These are phyloP conservation scores for Nemotelus nigrinus DNA, from an alignment of 2,888 invertebrate species.

Conservation along the genomic window DNA sequence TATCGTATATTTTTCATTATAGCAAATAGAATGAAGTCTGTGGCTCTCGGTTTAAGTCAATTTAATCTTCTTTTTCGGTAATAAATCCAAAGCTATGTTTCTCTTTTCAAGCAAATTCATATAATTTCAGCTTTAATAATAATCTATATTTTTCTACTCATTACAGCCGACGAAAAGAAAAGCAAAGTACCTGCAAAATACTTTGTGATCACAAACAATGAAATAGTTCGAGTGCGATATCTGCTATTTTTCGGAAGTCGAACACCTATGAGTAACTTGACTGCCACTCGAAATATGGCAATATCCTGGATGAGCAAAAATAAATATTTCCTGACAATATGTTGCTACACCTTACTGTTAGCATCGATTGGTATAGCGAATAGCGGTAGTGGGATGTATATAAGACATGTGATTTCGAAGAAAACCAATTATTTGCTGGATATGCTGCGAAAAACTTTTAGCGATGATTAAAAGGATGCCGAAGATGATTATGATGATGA, in stretches of 20 bases:
- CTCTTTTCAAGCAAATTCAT: no score
- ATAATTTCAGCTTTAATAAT: not conserved
- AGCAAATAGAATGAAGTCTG: no score
- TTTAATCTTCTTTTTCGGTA: no score
- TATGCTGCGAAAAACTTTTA: constrained; percentile 30
- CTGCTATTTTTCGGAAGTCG: constrained; percentile 74
- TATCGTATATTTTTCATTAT: no score
- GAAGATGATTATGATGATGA: not conserved
- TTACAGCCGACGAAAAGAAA: constrained; percentile 49
- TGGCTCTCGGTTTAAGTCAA: no score
- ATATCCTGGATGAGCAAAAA: constrained; percentile 71
- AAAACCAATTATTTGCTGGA: constrained; percentile 37
- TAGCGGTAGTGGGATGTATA: constrained; percentile 67
- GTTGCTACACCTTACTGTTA: constrained; percentile 72
- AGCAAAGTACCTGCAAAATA: constrained; percentile 72
- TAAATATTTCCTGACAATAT: constrained; percentile 71
- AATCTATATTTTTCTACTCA: not conserved
- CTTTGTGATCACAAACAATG: constrained; percentile 80
- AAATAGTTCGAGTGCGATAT: constrained; percentile 78
- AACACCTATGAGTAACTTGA: constrained; percentile 41
- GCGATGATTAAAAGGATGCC: constrained; percentile 11
- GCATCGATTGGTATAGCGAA: constrained; percentile 73
- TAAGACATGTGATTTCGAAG: constrained; percentile 41
- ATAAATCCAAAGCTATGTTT: no score
- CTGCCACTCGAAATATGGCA: constrained; percentile 44